Base-by-base conservation (phyloP, 1,140 invertebrate genomes). In the Lasioglossum baleicum region DNA sequence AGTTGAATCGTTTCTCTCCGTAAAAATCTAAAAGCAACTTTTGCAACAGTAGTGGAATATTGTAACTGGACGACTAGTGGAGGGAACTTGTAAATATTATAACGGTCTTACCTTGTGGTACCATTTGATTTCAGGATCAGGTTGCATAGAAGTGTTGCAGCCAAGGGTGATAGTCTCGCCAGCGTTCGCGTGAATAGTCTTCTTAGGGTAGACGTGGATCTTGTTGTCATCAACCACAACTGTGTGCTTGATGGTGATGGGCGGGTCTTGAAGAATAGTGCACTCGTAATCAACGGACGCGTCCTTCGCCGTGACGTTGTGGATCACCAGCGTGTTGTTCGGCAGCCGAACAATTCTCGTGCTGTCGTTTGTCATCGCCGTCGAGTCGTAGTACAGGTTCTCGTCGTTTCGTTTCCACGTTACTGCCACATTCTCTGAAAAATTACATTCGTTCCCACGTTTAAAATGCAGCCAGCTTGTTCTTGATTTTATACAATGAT, bases 61-160 rank as follows among this genome's bases (percentile, higher is more conserved):
- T 5, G 35, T 35, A 35, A 35, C 35, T 35, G 35, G 26, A 26
- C 26, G 26, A 26, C 26, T 26, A 26, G 26, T 26, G 26, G 35
- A 35, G 35, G 35, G 35, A 35, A 35, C 35, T 35, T 35, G 5
- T 2, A 26, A 26, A 26, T 26, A 26, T 26, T 26, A 26, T 26
- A 26, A 26, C 26, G 26, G 26, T 48, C 66, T 69, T 85, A 92
- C 91, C 83, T 90, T 83, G 40, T 83, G 84, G 8, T 87, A 91
- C 90, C 90, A 92, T 26, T 80, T 88, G 44, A 91, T 89, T n/a
- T 83, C 74, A 0, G 75, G 68, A 8, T 31, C 53, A 0, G 86
- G 81, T 40, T 65, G 66, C 2, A 64, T 56, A 2, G 53, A 70
- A 2, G 82, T 76, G 10, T 85, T 67, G 44, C 90, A 92, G 15